Percentiles rank a stretch among this genome's conserved stretches.
phyloP scores from a whole-genome alignment of 2,888 invertebrate species.

The Cheilosia variabilis region DNA sequence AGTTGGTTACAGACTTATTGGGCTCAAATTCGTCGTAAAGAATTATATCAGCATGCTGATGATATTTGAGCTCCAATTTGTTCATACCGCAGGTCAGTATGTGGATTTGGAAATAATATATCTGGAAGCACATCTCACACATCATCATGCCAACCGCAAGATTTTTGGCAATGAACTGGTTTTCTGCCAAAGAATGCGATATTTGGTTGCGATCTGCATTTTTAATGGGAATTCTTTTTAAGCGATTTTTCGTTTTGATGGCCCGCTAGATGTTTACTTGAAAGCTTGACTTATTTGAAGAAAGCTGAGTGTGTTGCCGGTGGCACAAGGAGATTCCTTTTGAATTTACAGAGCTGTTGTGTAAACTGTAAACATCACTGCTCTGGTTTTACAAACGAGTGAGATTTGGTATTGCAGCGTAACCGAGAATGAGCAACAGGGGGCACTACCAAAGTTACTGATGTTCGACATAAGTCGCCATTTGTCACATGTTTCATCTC shows the following conservation, averaged over 20 bases:
- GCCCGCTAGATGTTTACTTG: constrained; percentile 24
- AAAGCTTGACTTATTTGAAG: constrained; percentile 9
- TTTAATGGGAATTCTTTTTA: constrained; percentile 46
- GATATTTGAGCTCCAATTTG: constrained; percentile 71
- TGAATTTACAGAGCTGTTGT: too few species aligned
- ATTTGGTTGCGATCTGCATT: constrained; percentile 47
- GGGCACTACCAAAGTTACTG: too few species aligned
- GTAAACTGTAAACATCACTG: too few species aligned
- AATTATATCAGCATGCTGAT: constrained; percentile 52
- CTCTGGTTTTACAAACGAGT: too few species aligned
- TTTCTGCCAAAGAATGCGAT: constrained; percentile 20
- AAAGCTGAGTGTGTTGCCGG: too few species aligned
- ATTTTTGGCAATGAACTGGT: constrained; percentile 49
- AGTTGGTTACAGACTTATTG: constrained; percentile 45
- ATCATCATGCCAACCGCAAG: constrained; percentile 22
- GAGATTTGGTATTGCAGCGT: too few species aligned
- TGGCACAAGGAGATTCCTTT: background rate
- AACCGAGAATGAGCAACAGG: too few species aligned
- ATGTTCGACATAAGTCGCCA: too few species aligned
- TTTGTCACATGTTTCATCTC: too few species aligned
- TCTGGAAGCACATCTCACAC: constrained; percentile 44
- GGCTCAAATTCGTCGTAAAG: constrained; percentile 57
- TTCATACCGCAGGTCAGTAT: constrained; percentile 62
- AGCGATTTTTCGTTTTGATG: constrained; percentile 11
- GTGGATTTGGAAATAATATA: constrained; percentile 61